Conservation (phyloP, 2,888 invertebrate species). For the Epirrhoe alternata region DNA sequence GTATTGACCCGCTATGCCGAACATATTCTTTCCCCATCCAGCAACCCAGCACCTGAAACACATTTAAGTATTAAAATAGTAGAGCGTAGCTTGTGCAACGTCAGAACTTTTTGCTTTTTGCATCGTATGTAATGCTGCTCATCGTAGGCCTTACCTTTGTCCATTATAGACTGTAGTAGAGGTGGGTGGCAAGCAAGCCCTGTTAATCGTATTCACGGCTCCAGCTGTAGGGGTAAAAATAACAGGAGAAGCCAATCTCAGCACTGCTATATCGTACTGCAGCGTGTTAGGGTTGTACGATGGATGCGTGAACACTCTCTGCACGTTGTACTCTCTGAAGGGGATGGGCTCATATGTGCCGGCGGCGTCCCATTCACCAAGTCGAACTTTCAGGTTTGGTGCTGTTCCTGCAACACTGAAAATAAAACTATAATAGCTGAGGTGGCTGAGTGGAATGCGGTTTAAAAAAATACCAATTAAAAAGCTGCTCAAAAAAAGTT, state of each 20-base stretch:
- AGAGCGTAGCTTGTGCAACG: constrained; percentile 12
- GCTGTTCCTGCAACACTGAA: constrained; percentile 75
- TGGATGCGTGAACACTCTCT: constrained; percentile 86
- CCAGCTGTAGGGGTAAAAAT: constrained; percentile 76
- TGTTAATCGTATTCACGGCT: constrained; percentile 84
- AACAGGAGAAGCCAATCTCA: constrained; percentile 87
- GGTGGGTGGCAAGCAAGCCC: constrained; percentile 85
- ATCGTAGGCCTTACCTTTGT: constrained; percentile 67
- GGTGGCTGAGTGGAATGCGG: too few relatives aligned
- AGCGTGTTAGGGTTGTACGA: constrained; percentile 89
- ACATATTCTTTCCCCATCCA: constrained; percentile 96
- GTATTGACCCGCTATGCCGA: constrained; percentile 82
- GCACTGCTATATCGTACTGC: constrained; percentile 92
- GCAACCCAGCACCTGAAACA: constrained; percentile 86
- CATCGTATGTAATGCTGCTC: too few relatives aligned
- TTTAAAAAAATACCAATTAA: too few relatives aligned
- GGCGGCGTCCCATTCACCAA: constrained; percentile 91
- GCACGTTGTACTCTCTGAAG: constrained; percentile 86
- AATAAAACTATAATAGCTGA: background rate
- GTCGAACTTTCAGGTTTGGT: constrained; percentile 87
- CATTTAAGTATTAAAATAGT: background rate
- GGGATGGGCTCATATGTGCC: constrained; percentile 87
- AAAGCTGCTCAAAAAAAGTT: too few relatives aligned
- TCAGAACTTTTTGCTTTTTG: background rate
- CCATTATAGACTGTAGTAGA: constrained; percentile 72